Conservation (phyloP, 2,888 invertebrate species). For the Galerucella nymphaeae region DNA sequence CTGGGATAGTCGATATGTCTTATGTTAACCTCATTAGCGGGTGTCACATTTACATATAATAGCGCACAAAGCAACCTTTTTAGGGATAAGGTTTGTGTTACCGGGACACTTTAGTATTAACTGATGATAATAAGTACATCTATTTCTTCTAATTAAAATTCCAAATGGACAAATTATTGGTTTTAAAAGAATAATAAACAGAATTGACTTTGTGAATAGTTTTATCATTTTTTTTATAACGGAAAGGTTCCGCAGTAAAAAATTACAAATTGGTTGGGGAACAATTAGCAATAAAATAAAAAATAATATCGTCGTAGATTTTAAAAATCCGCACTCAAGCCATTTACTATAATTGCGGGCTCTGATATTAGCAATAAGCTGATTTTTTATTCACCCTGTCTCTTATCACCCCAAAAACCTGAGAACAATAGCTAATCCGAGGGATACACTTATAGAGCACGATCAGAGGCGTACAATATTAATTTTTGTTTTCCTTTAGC, state of each 20-base stretch:
- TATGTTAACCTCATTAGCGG: slow-evolving; percentile 57
- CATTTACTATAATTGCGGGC: slow-evolving; percentile 65
- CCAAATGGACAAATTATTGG: too few relatives aligned
- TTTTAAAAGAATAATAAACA: too few relatives aligned
- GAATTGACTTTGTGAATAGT: too few relatives aligned
- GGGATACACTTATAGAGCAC: slow-evolving; percentile 49
- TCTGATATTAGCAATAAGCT: slow-evolving; percentile 67
- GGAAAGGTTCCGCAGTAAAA: slow-evolving; percentile 28
- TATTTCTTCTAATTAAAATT: background rate
- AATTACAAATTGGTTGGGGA: slow-evolving; percentile 49
- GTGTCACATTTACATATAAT: slow-evolving; percentile 60
- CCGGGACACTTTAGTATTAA: background rate
- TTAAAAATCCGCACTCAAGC: slow-evolving; percentile 57
- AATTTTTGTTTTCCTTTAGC: background rate
- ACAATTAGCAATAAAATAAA: slow-evolving; percentile 63
- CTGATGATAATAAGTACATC: background rate
- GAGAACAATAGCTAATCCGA: slow-evolving; percentile 65
- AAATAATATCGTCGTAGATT: slow-evolving; percentile 58
- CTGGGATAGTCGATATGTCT: slow-evolving; percentile 54
- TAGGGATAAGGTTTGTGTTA: slow-evolving; percentile 40
- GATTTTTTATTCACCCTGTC: slow-evolving; percentile 67
- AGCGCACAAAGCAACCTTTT: slow-evolving; percentile 47
- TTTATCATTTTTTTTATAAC: slow-evolving; percentile 25
- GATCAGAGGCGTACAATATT: slow-evolving; percentile 32
- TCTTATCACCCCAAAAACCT: slow-evolving; percentile 62